Conservation (phyloP, 1,140 invertebrate genomes). For the Trypoxylus dichotomus region DNA sequence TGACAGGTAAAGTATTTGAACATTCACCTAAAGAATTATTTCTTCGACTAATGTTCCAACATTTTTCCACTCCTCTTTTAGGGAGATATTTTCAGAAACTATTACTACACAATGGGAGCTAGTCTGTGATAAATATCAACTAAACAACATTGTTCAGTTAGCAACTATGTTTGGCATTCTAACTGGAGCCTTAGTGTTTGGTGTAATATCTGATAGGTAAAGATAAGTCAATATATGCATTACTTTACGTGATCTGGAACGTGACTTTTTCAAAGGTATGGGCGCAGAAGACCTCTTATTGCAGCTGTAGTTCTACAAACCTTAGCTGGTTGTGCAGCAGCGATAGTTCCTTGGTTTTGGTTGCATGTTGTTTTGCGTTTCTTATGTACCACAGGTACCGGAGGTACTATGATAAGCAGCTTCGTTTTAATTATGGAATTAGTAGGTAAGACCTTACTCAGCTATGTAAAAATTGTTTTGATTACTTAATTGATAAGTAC, state of each 20-base stretch:
- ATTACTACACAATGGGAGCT: slow-evolving; percentile 76
- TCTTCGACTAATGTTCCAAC: neutral
- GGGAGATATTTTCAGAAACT: slow-evolving; percentile 66
- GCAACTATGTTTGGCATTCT: slow-evolving; percentile 77
- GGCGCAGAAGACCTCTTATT: slow-evolving; percentile 68
- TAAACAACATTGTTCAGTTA: slow-evolving; percentile 72
- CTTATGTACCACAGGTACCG: slow-evolving; percentile 69
- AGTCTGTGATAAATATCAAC: slow-evolving; percentile 64
- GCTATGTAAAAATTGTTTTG: too few species aligned
- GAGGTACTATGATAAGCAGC: slow-evolving; percentile 75
- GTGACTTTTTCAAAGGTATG: slow-evolving; percentile 60
- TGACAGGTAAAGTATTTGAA: slow-evolving; percentile 41
- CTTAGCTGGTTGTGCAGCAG: slow-evolving; percentile 62
- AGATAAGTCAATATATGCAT: neutral
- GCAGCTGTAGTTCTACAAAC: slow-evolving; percentile 68
- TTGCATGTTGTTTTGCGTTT: slow-evolving; percentile 72
- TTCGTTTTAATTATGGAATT: slow-evolving; percentile 77
- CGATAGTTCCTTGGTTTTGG: slow-evolving; percentile 68
- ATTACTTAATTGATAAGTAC: too few species aligned
- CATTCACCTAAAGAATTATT: slow-evolving; percentile 1
- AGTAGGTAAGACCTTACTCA: slow-evolving; percentile 59
- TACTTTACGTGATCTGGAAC: neutral
- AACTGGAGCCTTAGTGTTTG: slow-evolving; percentile 72
- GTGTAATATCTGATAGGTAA: slow-evolving; percentile 73
- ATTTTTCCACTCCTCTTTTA: slow-evolving; percentile 29